Evolutionary conservation across 2,113 vertebrate species (phyloP), one percentile per base, ranked within the genome.

Genomic region (Apodemus sylvaticus): DNA sequence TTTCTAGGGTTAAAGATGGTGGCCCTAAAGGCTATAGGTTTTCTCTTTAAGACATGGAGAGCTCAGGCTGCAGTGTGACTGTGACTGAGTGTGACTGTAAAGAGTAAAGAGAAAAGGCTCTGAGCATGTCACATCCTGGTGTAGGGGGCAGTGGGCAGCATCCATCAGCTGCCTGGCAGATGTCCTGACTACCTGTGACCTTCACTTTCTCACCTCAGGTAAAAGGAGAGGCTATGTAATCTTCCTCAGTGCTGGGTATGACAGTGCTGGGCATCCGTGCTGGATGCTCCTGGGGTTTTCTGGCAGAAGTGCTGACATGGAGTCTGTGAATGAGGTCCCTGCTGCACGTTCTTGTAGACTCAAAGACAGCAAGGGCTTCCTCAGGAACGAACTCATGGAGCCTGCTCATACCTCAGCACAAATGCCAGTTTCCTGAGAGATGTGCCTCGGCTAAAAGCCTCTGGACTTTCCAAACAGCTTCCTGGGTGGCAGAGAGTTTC

Each of bases 181-280:
- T 66, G 31, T 7, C 86, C 5, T 42, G 26, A 55, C 58, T 64
- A 60, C 31, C 83, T 24, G 14, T 22, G 31, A 48, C 45, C 85
- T 36, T 48, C 31, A 34, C n/a, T 7, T 48, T 31, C 78, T 92
- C 14, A 16, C 45, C 45, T 73, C 45, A 36, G 13, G 12, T 42
- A 53, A 22, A 14, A 66, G 53, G 62, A 10, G 36, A 45, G 6
- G 1, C 1, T 34, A 10, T 0, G 0, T 7, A 31, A 2, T 9
- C 26, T 17, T 79, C 39, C 10, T 34, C 14, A 7, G 3, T 3
- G 2, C 34, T 64, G 3, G 0, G 19, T 66, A 12, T 36, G 22
- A 24, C 58, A 45, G n/a, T n/a, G n/a, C n/a, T n/a, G n/a, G 20
- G 8, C 6, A 1, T 20, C 29, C 1, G 16, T 36, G 60, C 36